Base-by-base conservation (phyloP, 2,888 invertebrate genomes). In the Scotopteryx bipunctaria region DNA sequence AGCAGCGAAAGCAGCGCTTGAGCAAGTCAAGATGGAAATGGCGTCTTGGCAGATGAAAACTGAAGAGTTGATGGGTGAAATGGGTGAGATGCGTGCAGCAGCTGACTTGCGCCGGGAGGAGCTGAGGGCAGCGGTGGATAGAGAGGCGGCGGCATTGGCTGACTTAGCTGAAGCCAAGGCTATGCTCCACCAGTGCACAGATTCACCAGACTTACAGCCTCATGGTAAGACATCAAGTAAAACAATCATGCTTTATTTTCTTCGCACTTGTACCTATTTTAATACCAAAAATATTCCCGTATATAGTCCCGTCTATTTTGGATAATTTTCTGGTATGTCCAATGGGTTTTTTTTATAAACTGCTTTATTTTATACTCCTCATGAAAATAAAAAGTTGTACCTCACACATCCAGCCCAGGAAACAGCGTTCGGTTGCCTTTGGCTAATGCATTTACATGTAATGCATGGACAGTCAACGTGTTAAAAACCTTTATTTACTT, bases 161-260 rank as follows among this genome's bases (percentile, higher is more conserved):
- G 89, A 89, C 8, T 52, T 89, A 40, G 82, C 84, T 0, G 88
- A 89, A 59, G 81, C 83, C 0, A 76, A 74, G 38, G 86, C 85
- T 4, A 69, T 83, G 78, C 61, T 89, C 41, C 82, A 87, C 46
- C 88, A 86, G 64, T 80, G 69, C 21, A 78, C 77, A 21, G 76
- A 82, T 54, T 57, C 78, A 1, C 82, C 81, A 47, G 86, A 86
- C 21, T 48, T 77, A 23, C 81, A 87, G 55, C 83, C 86, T 17
- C 87, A 88, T 70, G 89, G 89, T 88, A 67, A 37, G 5, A 46
- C n/a, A n/a, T n/a, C n/a, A n/a, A n/a, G n/a, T n/a, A n/a, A 8
- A 23, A 2, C 23, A 8, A 23, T 2, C 23, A 23, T 21, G 21
- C 6, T 21, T 21, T 21, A 3, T n/a, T n/a, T n/a, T n/a, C n/a